Base-by-base conservation (phyloP, 2,113 vertebrate species). In the Trogon melanurus region DNA sequence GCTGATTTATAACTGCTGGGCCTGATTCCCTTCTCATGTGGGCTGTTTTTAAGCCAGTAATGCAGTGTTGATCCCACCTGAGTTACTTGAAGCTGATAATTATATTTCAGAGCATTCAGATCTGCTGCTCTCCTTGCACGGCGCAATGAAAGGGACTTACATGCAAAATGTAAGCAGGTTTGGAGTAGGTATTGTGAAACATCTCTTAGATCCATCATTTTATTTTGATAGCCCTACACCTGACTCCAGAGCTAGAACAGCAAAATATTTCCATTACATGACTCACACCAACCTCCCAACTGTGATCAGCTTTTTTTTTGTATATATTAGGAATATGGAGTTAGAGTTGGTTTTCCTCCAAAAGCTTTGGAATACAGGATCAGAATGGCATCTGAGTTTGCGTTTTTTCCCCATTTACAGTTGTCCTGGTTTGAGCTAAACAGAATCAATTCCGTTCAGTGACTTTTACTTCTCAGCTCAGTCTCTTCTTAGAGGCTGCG, bases 1-100 rank as follows among this genome's bases (percentile, higher is more conserved):
- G 91, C 76, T 95, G 95, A 44, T 92, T 75, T 93, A 38, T 92
- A 89, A 45, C 78, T 87, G 19, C 86, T 87, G 80, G 76, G 84
- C 88, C 91, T 89, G 69, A 81, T 86, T 95, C 26, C 60, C 48
- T 92, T 87, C 94, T 93, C 83, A 71, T 57, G 65, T 69, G 91
- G 76, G 84, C 84, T 91, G 83, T 84, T 95, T 96, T 91, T 61
- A 89, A 95, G 79, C 53, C 84, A 74, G 65, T 57, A 83, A 72
- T 69, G 48, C 2, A 2, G 54, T 89, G 81, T 82, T 2, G 21
- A 85, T 91, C 67, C 81, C 81, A 95, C 79, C 93, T 93, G 84
- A 79, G 62, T 91, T 81, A 61, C 75, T 32, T 54, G 74, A 82
- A 85, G 48, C 69, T 87, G 86, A 64, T 50, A 48, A 45, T 92